Evolutionary conservation across 2,113 vertebrate species (phyloP), one percentile per base, ranked within the genome.

Genomic region (Spea bombifrons): DNA sequence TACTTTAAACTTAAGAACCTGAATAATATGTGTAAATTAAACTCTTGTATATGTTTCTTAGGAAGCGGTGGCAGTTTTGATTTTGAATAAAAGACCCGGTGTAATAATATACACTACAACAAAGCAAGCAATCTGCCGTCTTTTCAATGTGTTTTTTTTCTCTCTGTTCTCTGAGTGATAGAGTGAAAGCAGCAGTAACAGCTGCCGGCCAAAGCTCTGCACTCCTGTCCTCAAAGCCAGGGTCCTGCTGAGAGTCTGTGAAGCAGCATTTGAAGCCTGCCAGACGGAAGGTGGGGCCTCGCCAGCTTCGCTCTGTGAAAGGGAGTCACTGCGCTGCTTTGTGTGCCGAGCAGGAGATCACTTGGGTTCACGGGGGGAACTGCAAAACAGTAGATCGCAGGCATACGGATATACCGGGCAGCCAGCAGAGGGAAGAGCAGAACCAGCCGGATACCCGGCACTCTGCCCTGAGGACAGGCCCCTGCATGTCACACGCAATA

Each of bases 111-210:
- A 1, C 72, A 66, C 71, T 71, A 12, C 48, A 82, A 82, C 5
- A 48, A 84, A 84, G 84, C 75, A 85, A 84, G 79, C 81, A 83
- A 86, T 66, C 81, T 78, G 66, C 66, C 81, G 30, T 76, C 77
- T 75, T 85, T 81, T 84, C 75, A 80, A 73, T 65, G 47, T 77
- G 82, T 77, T 76, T 76, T 69, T 57, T 68, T 82, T 78, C 57
- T 47, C 79, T 75, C 81, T 71, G 82, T 83, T 86, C 78, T 85
- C 55, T 82, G 76, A 83, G 83, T 84, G 86, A 82, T 85, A 82
- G 70, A 80, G 73, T 0, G 50, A 78, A 82, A 87, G 83, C 79
- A 80, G 84, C 76, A 15, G 75, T 15, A 83, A 82, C 81, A 87
- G 86, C 88, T 88, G 83, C 84, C 61, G 66, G 83, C 76, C 76